Conservation (phyloP, 2,797 vertebrate species). For the Muraenolepis orangiensis region DNA sequence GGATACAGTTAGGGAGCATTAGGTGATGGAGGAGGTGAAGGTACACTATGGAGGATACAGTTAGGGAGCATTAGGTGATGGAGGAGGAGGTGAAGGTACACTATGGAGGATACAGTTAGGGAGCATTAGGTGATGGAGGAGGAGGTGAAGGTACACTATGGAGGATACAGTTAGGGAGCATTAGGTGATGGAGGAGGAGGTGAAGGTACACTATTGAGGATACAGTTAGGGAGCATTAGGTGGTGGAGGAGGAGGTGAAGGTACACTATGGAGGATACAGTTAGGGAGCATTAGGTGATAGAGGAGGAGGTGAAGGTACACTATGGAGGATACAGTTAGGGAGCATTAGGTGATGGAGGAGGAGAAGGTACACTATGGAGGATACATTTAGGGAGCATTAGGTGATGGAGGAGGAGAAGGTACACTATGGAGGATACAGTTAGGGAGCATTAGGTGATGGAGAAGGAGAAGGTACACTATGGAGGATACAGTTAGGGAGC, state of each 20-base stretch:
- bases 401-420: constrained; percentile 62
- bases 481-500: constrained; percentile 29
- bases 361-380: constrained; percentile 17
- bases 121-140: constrained; percentile 1
- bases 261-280: constrained; percentile 22
- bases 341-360: constrained; percentile 1
- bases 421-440: constrained; percentile 73
- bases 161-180: constrained; percentile 29
- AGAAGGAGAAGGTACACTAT: too few species aligned
- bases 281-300: constrained; percentile 50
- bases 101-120: constrained; percentile 73
- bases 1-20: constrained; percentile 65
- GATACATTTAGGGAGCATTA: constrained; percentile 14
- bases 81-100: constrained; percentile 65
- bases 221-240: constrained; percentile 58
- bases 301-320: constrained; percentile 65
- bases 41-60: constrained; percentile 22
- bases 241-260: too few species aligned
- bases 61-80: constrained; percentile 51
- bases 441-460: constrained; percentile 37
- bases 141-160: too few species aligned
- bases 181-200: constrained; percentile 62
- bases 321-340: constrained; percentile 73
- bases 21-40: too few species aligned
- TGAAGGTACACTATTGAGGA: constrained; percentile 73